phyloP scores from a whole-genome alignment of 2,797 vertebrate species.

The Sphenodon punctatus region DNA sequence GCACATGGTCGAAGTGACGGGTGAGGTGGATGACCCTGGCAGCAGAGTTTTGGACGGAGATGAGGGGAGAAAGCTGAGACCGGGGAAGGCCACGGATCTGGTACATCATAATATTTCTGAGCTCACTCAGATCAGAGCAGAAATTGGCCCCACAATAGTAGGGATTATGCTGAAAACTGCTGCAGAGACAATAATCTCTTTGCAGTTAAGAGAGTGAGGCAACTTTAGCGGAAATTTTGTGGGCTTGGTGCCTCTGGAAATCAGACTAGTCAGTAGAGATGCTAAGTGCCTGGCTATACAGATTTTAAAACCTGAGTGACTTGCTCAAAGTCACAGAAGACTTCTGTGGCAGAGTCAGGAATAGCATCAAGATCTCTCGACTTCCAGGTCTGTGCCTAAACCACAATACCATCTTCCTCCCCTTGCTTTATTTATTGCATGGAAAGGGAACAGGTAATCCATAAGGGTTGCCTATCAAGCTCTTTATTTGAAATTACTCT shows the following conservation, averaged over 20 bases:
- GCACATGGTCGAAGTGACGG: no score
- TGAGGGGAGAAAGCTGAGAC: no score
- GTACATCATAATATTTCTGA: not conserved
- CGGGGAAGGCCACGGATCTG: no score
- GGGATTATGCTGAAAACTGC: not conserved
- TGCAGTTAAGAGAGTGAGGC: not conserved
- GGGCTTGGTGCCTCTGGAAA: rapidly evolving
- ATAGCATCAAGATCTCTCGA: conserved; percentile 58
- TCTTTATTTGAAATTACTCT: conserved; percentile 48
- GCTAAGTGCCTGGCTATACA: no score
- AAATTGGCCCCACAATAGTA: not conserved
- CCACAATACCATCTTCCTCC: conserved; percentile 52
- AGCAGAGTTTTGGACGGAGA: no score
- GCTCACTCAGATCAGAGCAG: not conserved
- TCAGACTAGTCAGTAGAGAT: not conserved
- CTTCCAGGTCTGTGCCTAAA: conserved; percentile 49
- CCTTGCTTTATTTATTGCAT: conserved; percentile 64
- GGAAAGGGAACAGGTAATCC: conserved; percentile 37
- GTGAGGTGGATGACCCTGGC: no score
- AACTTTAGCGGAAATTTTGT: not conserved
- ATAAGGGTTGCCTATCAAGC: conserved; percentile 50
- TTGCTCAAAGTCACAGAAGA: not conserved
- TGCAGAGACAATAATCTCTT: not conserved
- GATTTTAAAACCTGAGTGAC: not conserved
- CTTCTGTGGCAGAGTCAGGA: conserved; percentile 43